Evolutionary conservation across 2,113 vertebrate genomes (phyloP).

Genomic region (Amazona guildingii): DNA sequence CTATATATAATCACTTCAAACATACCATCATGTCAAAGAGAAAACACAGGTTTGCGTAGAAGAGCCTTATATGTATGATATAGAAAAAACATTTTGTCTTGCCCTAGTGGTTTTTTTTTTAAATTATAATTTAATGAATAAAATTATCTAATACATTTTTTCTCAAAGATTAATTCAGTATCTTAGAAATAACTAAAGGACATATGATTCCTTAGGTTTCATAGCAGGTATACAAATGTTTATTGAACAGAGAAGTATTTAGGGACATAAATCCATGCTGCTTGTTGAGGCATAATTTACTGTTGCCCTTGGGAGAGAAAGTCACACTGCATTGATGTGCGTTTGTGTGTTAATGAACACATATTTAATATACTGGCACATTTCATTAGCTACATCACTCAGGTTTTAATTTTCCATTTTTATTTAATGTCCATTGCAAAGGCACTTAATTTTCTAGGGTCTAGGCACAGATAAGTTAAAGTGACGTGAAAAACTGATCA

Average conservation of each 20-base stretch:
- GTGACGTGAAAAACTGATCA: not conserved
- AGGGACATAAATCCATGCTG: slow-evolving; percentile 37
- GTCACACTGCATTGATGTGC: not conserved
- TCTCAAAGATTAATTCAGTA: not conserved
- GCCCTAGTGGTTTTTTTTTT: not conserved
- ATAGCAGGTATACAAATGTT: not conserved
- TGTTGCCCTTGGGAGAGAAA: slow-evolving; percentile 20
- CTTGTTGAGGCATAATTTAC: slow-evolving; percentile 48
- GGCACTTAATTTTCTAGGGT: not conserved
- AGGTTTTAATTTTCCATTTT: not conserved
- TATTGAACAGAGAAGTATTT: slow-evolving; percentile 8
- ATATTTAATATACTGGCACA: slow-evolving; percentile 1
- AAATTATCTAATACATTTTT: not conserved
- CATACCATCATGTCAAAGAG: not conserved
- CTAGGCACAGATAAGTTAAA: not conserved
- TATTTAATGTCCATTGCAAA: not conserved
- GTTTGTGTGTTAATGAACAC: slow-evolving; percentile 25
- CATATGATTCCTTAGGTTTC: not conserved
- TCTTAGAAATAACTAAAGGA: not conserved
- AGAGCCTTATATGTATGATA: not conserved
- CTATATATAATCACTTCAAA: not conserved
- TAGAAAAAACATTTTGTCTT: not conserved
- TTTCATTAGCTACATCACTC: not conserved
- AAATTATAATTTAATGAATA: not conserved
- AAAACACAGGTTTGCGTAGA: not conserved